Base-by-base conservation (phyloP, 2,113 vertebrate species). In the Vimba vimba region DNA sequence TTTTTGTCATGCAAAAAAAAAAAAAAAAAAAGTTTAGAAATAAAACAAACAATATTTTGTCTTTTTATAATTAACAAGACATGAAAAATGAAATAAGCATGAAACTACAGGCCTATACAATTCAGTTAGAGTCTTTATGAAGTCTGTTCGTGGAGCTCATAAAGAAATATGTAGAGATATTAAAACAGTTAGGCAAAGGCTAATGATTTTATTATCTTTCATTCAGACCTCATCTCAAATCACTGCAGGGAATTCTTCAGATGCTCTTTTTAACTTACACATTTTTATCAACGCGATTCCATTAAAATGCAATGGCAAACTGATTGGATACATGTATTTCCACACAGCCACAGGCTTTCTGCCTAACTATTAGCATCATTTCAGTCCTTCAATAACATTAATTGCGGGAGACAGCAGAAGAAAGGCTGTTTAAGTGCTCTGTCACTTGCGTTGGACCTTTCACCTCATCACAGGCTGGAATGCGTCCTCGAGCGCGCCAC, bases 311-410 rank as follows among this genome's bases (percentile, higher is more conserved):
- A 80, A 10, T 43, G 17, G 62, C 17, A 45, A 68, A 85, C 50
- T 78, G 21, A 23, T 30, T 17, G n/a, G 17, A 45, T 73, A 43
- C 30, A 60, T 45, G 50, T n/a, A 8, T 27, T 74, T 76, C 76
- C 77, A 62, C 77, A 9, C 57, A 30, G 60, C 60, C 60, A 81
- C 12, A 55, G 36, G 77, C 86, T 82, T 87, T 78, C 84, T 75
- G 76, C 30, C 30, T 23, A 78, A 86, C 83, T 87, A 91, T 90
- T 90, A 91, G 89, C 89, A 89, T 91, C 89, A 90, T 88, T 87
- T 90, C 89, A 74, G 81, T 85, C 60, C 82, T 88, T 86, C 87
- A 89, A 88, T 85, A 79, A 85, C 87, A 89, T 89, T 91, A 91
- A 89, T 87, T 86, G 82, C 86, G 62, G 73, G 81, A 90, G 88